Evolutionary conservation across 1,140 invertebrate genomes (phyloP).

Genomic region (Vanessa tameamea): DNA sequence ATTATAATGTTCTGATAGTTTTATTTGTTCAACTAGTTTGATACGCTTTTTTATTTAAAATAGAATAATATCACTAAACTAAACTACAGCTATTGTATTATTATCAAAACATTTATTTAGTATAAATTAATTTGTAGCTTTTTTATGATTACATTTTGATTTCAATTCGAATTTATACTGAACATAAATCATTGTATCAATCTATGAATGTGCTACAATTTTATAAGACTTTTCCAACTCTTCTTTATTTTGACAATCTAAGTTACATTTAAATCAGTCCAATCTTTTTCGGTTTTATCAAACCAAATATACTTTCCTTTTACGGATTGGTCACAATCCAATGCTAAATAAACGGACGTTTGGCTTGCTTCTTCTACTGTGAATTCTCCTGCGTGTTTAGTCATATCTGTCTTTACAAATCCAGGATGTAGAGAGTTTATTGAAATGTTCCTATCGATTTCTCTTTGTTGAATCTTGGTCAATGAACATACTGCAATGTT

Average conservation of each 20-base stretch:
- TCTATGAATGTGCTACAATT: too few relatives aligned
- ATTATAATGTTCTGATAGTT: not conserved
- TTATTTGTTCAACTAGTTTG: not conserved
- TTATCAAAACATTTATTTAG: too few relatives aligned
- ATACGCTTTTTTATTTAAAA: not conserved
- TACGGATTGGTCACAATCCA: constrained; percentile 43
- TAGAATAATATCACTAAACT: too few relatives aligned
- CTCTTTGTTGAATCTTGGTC: constrained; percentile 42
- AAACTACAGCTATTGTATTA: too few relatives aligned
- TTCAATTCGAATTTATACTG: too few relatives aligned
- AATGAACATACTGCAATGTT: constrained; percentile 45
- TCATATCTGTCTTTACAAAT: constrained; percentile 46
- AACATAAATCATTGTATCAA: too few relatives aligned
- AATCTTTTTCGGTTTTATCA: constrained; percentile 48
- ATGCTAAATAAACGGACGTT: constrained; percentile 20
- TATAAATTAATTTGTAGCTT: too few relatives aligned
- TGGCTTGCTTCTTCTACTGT: constrained; percentile 36
- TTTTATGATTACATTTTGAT: too few relatives aligned
- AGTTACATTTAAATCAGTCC: constrained; percentile 32
- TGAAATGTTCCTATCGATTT: constrained; percentile 44
- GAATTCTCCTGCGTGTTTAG: constrained; percentile 31
- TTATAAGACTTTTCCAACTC: not conserved
- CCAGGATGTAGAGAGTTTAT: constrained; percentile 47
- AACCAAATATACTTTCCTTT: constrained; percentile 54
- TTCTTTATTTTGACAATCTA: not conserved